These are phyloP conservation scores for Cyanoramphus novaezelandiae DNA, from an alignment of 2,113 vertebrate genomes.

Conservation along the genomic window DNA sequence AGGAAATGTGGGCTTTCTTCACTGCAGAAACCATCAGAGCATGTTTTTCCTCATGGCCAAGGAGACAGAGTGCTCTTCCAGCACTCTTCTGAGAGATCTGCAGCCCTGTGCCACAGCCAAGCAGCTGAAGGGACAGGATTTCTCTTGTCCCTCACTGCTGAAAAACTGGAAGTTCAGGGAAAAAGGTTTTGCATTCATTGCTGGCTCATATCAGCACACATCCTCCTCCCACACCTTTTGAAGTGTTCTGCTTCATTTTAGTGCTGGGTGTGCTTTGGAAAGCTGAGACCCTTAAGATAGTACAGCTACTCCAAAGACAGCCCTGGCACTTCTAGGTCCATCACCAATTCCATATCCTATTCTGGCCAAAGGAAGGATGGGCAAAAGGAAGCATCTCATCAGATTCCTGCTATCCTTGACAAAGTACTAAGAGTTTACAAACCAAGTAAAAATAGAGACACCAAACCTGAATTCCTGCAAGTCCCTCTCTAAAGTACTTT, in stretches of 20 bases:
- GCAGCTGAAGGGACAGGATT: neutral
- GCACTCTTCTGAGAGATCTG: neutral
- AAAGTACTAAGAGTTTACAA: neutral
- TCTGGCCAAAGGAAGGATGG: neutral
- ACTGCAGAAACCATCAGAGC: neutral
- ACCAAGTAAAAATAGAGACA: neutral
- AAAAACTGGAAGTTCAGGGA: neutral
- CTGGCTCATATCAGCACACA: neutral
- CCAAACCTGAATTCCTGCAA: neutral
- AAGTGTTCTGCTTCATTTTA: neutral
- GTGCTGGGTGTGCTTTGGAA: neutral
- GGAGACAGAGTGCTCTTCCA: neutral
- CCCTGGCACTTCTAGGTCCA: neutral
- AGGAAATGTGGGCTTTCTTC: neutral
- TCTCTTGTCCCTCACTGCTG: neutral
- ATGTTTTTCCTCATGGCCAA: fast-evolving
- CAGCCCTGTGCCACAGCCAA: neutral
- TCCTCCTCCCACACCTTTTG: neutral
- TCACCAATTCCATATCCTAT: neutral
- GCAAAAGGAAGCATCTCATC: neutral
- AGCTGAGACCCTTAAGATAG: neutral
- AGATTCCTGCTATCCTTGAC: neutral
- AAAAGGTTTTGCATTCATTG: neutral
- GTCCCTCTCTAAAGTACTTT: neutral
- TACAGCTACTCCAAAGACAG: neutral